A percentile compares a stretch with the other conserved stretches of the same genome.
These are phyloP conservation scores for Spongia lamella DNA, from an alignment of 37 sponge, comb jelly and placozoan genomes.

Conservation along the genomic window DNA sequence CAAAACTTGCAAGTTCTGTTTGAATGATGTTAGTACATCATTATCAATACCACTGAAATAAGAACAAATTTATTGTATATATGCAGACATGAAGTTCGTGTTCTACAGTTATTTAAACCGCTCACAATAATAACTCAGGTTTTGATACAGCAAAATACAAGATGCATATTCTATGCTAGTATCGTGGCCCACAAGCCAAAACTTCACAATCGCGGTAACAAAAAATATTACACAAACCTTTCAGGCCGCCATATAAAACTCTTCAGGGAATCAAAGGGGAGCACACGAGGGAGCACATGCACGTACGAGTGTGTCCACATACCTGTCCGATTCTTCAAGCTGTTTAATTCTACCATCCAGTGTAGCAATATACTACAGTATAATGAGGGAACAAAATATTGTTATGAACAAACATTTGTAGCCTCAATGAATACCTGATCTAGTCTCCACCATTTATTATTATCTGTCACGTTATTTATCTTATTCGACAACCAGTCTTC, in stretches of 20 bases:
- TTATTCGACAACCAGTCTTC: too few relatives aligned
- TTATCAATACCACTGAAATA: conserved; percentile 5
- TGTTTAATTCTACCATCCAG: conserved; percentile 15
- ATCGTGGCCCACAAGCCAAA: neutral
- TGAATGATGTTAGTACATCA: conserved; percentile 11
- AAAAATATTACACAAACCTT: too few relatives aligned
- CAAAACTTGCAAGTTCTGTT: conserved; percentile 4
- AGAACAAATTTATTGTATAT: conserved; percentile 1
- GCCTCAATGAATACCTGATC: too few relatives aligned
- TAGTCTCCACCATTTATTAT: too few relatives aligned
- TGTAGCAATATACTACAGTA: conserved; percentile 2
- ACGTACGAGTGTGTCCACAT: neutral
- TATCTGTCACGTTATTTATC: too few relatives aligned
- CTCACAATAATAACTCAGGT: too few relatives aligned
- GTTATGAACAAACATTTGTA: neutral
- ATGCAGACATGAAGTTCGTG: neutral
- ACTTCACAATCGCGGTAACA: neutral
- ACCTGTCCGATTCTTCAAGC: neutral
- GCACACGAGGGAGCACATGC: neutral
- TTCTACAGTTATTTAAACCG: too few relatives aligned
- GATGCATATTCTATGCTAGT: too few relatives aligned
- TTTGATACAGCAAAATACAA: too few relatives aligned
- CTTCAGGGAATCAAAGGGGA: too few relatives aligned
- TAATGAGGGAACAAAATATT: neutral
- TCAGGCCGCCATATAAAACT: too few relatives aligned